Base-by-base conservation (phyloP, 2,797 vertebrate genomes). In the Sebastes diaconus region DNA sequence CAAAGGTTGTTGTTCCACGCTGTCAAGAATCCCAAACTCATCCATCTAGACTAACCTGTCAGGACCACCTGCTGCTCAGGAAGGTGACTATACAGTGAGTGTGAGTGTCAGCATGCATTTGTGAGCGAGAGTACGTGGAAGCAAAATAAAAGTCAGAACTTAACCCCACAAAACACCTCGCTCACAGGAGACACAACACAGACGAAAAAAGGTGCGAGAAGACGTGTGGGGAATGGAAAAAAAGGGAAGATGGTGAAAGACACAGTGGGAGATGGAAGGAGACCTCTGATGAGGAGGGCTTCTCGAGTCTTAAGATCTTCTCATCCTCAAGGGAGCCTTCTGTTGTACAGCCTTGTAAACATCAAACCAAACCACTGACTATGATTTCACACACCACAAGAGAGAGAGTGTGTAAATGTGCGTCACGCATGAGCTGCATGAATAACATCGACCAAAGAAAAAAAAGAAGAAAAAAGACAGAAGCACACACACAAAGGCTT, bases 331-430 rank as follows among this genome's bases (percentile, higher is more conserved):
- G 84, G 77, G 88, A 89, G 57, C 66, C 75, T 70, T 84, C 78
- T 83, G 84, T 87, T 85, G 79, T 79, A 80, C 74, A 72, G 70
- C 65, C 85, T 85, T 88, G 88, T 89, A 90, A 88, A 86, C 90
- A 90, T 92, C 90, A 92, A 92, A 93, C 73, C 70, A 74, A 81
- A 91, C 77, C 87, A 72, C 80, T 72, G 85, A 82, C 84, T 86
- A 54, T 79, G 75, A 90, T 91, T 90, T 87, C 88, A 90, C 83
- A 92, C 81, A 76, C 46, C 84, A 77, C 59, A n/a, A 71, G 84
- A 80, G 59, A 80, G 57, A 72, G 24, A 32, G 60, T 59, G 80
- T 59, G 85, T 82, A 57, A 86, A 87, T 75, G 81, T 64, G 78
- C 81, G 52, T 84, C 81, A 89, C 25, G 68, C 83, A 77, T 78